Base-by-base conservation (phyloP, 2,888 invertebrate genomes). In the Cryptocephalus primarius region DNA sequence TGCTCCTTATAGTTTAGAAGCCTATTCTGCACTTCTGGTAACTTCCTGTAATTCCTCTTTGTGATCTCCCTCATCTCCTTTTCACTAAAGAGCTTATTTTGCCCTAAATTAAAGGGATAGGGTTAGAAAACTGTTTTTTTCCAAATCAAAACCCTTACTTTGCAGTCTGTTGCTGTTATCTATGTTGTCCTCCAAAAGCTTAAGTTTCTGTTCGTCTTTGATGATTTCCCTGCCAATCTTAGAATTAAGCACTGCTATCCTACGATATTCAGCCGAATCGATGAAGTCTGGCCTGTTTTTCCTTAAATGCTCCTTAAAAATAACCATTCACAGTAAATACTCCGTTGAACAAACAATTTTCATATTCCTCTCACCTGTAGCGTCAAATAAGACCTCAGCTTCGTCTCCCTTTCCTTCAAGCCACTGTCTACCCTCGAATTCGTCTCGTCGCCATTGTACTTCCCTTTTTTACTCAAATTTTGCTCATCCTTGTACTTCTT, bases 221-320 rank as follows among this genome's bases (percentile, higher is more conserved):
- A 54, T 72, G 68, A 39, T 75, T 64, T 61, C 60, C 31, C 63
- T 52, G 40, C 57, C 51, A 31, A 43, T 48, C 42, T 47, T 52
- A 6, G 60, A 53, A 42, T 52, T 52, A 9, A 52, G 44, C 8
- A 65, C 50, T 9, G 53, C 45, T 33, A 54, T 51, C 46, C 75
- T 66, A 48, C 80, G 69, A 44, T 69, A 67, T 56, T 79, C 76
- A 0, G 80, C 77, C 42, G 74, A 71, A 40, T 72, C 67, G 32
- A 85, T 73, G 65, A 88, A 88, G 49, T 80, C 77, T 0, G 88
- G 88, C 33, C 82, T 77, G 56, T 85, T 83, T 51, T 67, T 74
- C 54, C 76, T 74, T 58, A 89, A 75, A 62, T 83, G 82, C 48
- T 88, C 85, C 75, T 85, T 72, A 31, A 83, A 74, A 8, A 22